Base-by-base conservation (phyloP, 1,140 invertebrate genomes). In the Bombus polaris region DNA sequence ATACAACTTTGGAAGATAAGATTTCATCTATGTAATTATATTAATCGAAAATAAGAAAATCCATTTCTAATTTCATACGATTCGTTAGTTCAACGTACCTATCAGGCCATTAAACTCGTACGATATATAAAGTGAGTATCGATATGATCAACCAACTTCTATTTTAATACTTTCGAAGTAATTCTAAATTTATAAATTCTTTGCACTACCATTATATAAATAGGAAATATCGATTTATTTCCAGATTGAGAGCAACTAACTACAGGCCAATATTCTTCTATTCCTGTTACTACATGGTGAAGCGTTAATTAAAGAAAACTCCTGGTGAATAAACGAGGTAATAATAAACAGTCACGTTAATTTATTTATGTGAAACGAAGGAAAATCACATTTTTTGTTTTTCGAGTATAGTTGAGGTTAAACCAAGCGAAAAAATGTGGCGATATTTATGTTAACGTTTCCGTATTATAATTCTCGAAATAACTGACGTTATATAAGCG, bases 401-500 rank as follows among this genome's bases (percentile, higher is more conserved):
- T 0, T 53, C 6, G 10, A 66, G 4, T 25, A 8, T 6, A 47
- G 2, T 13, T 65, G 35, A 3, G 3, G 9, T n/a, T n/a, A 8
- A 68, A 68, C 35, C 15, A 39, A 0, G 18, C 9, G 15, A 42
- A 37, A 18, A 44, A 85, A 71, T 25, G 32, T 25, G 28, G 39
- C 28, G 10, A 39, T 57, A 53, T 66, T 73, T 15, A 32, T 4
- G 57, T 80, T 79, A 39, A n/a, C 59, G 15, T 85, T 74, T 85
- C 35, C 35, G 78, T 28, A 66, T 28, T 57, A 80, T 85, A 79
- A 71, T 74, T 74, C 62, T 39, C 37, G 70, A 66, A 81, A 85
- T 81, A 81, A 81, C 77, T 39, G 70, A 80, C 59, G 68, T 42
- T 28, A 37, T 44, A 37, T 37, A 79, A 71, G 53, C 13, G 57